Percentiles rank a stretch among this genome's conserved stretches.
phyloP scores from a whole-genome alignment of 2,888 invertebrate genomes.

The Aproaerema taeniolella region DNA sequence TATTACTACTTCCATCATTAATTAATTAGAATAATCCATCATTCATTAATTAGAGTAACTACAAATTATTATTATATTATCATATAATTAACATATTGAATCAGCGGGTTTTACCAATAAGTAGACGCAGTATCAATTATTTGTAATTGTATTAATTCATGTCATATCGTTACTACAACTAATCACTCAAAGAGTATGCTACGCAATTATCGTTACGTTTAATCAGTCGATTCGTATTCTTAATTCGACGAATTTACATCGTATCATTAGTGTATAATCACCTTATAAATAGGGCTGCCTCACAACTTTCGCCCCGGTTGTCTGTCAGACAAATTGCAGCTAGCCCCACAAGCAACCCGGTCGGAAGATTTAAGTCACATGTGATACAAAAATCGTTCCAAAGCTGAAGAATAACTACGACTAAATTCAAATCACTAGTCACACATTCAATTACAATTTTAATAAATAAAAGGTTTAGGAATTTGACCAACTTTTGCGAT shows the following conservation, averaged over 20 bases:
- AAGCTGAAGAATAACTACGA: too few species aligned
- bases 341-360: not conserved
- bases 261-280: slow-evolving; percentile 18
- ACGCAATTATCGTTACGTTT: slow-evolving; percentile 29
- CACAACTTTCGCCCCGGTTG: not conserved
- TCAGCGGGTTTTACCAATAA: slow-evolving; percentile 17
- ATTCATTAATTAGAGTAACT: too few species aligned
- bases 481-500: too few species aligned
- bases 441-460: not conserved
- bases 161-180: slow-evolving; percentile 13
- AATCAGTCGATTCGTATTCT: slow-evolving; percentile 38
- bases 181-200: slow-evolving; percentile 14
- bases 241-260: slow-evolving; percentile 28
- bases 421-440: too few species aligned
- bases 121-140: slow-evolving; percentile 15
- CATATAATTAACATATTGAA: slow-evolving; percentile 14
- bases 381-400: slow-evolving; percentile 1
- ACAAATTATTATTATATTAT: slow-evolving; percentile 21
- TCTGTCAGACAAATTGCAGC: slow-evolving; percentile 4
- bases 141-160: too few species aligned
- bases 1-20: slow-evolving; percentile 22
- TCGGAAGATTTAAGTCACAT: not conserved
- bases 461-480: too few species aligned
- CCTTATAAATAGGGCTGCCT: slow-evolving; percentile 10
- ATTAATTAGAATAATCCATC: slow-evolving; percentile 17